Base-by-base conservation (phyloP, 2,888 invertebrate species). In the Sinohyriopsis cumingii region DNA sequence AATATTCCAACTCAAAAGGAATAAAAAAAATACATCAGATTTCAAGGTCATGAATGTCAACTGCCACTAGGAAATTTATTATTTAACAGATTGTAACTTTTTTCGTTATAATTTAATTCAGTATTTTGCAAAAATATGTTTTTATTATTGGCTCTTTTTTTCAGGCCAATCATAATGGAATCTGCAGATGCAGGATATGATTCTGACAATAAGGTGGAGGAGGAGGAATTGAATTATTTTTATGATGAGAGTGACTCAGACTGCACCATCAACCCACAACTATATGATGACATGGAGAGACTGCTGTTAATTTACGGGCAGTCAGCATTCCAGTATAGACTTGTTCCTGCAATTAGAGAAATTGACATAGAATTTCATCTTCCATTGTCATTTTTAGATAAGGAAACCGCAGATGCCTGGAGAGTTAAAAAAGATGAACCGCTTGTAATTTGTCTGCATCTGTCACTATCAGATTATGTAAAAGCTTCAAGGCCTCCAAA, bases 351-450 rank as follows among this genome's bases (percentile, higher is more conserved):
- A 5, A 84, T 86, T 33, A 82, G 85, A 72, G 84, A 85, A 69
- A 81, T 87, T 57, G 87, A 86, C 69, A 79, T 86, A 15, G 85
- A 85, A 64, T 75, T 87, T 12, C 79, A 80, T 22, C 76, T 84
- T 57, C 78, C 77, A 25, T 24, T 77, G 15, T 67, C 63, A 33
- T 75, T 76, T 69, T 70, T 81, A 4, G 71, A 85, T 76, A 72
- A 71, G 63, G 81, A 82, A 28, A 80, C 83, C 5, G 84, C 85
- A 4, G 82, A 82, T 33, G 87, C 86, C 0, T 87, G 87, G 87
- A 83, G 75, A 65, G 71, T 86, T 1, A 78, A 77, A 53, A 70
- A 73, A 55, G 72, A 76, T n/a, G 85, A 85, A 56, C 84, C 85
- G 2, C 63, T 87, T 22, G 74, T 84, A 5, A 76, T 86, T 0